Evolutionary conservation across 2,113 vertebrate genomes (phyloP), one percentile per base, ranked within the genome.

Genomic region (Hoplias malabaricus): DNA sequence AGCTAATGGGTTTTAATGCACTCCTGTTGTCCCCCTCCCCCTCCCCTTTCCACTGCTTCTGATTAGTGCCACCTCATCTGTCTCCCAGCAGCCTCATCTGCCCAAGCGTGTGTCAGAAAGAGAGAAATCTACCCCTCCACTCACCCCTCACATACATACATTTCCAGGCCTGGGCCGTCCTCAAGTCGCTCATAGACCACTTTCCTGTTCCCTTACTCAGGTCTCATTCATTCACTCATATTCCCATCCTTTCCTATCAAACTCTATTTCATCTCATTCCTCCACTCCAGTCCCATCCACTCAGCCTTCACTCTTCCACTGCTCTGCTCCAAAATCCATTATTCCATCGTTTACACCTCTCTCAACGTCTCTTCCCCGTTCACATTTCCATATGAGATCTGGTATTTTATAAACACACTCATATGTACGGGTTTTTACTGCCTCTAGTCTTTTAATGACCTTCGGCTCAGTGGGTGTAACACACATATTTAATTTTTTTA

Each of bases 1-100:
- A 70, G 76, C 73, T 84, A 80, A 86, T 82, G 76, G 80, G 50
- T 79, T 80, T 79, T 84, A 81, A 86, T 78, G 78, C 82, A 80
- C 84, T 84, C 50, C 50, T 33, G 76, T 74, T 79, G 62, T 79
- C 77, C 65, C 71, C 65, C 73, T 66, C 66, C 33, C 74, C 63
- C 67, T n/a, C n/a, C 42, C 73, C 70, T 61, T 80, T 59, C 79
- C 76, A 85, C 80, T 67, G 42, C 10, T 36, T 63, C 78, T 83
- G 77, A 83, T 81, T 81, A 83, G 65, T 74, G 72, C 79, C 78
- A 73, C 80, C 75, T 74, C 77, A 73, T 74, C 63, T 80, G 78
- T 75, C 72, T 75, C 76, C 71, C 71, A 72, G 71, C 75, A 82
- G 69, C 40, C 61, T 56, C 34, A 23, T 75, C 65, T 33, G 43